Evolutionary conservation across 2,888 invertebrate species (phyloP).

Genomic region (Noctua fimbriata): DNA sequence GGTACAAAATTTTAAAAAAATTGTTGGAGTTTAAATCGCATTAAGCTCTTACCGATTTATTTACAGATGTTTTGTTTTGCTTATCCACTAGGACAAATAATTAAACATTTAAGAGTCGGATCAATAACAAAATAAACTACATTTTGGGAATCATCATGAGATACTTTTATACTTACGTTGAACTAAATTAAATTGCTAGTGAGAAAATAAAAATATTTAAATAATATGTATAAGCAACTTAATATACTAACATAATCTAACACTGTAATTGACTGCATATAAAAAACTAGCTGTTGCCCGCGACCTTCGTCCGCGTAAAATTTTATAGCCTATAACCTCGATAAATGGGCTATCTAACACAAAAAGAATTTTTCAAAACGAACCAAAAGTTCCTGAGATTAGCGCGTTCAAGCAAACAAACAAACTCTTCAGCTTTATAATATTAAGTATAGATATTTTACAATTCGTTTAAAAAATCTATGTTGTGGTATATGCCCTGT

Average conservation of each 20-base stretch:
- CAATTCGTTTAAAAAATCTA: background rate
- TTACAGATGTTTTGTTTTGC: slow-evolving; percentile 50
- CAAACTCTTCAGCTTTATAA: no score
- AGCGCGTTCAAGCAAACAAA: no score
- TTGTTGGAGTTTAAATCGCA: background rate
- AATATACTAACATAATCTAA: background rate
- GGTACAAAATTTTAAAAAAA: background rate
- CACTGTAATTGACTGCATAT: background rate
- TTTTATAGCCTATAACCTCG: no score
- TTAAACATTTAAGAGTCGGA: slow-evolving; percentile 24
- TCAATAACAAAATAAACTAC: background rate
- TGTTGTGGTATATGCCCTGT: background rate
- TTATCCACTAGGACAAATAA: slow-evolving; percentile 58
- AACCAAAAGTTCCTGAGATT: no score
- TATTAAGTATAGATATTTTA: no score
- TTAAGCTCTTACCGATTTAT: slow-evolving; percentile 53
- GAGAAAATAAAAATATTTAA: slow-evolving; percentile 29
- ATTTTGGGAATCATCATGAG: background rate
- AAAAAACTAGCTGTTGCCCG: no score
- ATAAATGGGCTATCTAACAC: no score
- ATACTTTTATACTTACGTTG: slow-evolving; percentile 48
- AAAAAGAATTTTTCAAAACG: no score
- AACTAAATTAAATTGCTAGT: slow-evolving; percentile 58
- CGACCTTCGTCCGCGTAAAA: no score
- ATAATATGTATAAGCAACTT: background rate